These are phyloP conservation scores for Ahaetulla prasina DNA, from an alignment of 2,113 vertebrate species.

Conservation along the genomic window DNA sequence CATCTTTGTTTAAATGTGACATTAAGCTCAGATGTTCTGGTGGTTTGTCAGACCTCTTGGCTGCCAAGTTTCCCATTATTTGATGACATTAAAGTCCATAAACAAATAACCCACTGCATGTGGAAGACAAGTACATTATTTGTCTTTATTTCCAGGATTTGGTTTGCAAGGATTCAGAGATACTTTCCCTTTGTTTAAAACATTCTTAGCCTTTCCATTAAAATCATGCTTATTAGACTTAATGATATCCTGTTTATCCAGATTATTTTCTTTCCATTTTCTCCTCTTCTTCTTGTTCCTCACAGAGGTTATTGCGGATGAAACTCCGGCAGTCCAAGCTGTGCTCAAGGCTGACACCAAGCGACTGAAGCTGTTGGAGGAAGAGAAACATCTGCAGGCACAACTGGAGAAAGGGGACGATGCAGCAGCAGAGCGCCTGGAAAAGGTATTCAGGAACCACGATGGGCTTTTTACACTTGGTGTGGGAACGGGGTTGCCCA, in stretches of 20 bases:
- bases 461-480: not conserved
- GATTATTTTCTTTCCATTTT: not conserved
- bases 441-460: slow-evolving; percentile 73
- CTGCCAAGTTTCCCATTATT: too few relatives aligned
- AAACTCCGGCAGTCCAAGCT: slow-evolving; percentile 85
- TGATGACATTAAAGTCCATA: not conserved
- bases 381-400: slow-evolving; percentile 80
- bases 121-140: not conserved
- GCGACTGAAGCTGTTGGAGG: slow-evolving; percentile 81
- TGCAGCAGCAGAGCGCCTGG: slow-evolving; percentile 73
- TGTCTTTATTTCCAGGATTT: not conserved
- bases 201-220: not conserved
- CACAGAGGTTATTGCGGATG: slow-evolving; percentile 87
- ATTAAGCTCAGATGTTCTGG: not conserved
- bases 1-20: not conserved
- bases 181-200: too few relatives aligned
- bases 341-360: slow-evolving; percentile 87
- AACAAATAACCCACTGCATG: too few relatives aligned
- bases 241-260: too few relatives aligned
- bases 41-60: not conserved
- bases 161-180: not conserved
- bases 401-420: slow-evolving; percentile 85
- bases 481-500: not conserved
- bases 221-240: not conserved
- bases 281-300: not conserved